Percentiles rank a stretch among this genome's conserved stretches.
Evolutionary conservation across 64 coral and sea anemone genomes (phyloP).

Genomic region (Montipora cactus): DNA sequence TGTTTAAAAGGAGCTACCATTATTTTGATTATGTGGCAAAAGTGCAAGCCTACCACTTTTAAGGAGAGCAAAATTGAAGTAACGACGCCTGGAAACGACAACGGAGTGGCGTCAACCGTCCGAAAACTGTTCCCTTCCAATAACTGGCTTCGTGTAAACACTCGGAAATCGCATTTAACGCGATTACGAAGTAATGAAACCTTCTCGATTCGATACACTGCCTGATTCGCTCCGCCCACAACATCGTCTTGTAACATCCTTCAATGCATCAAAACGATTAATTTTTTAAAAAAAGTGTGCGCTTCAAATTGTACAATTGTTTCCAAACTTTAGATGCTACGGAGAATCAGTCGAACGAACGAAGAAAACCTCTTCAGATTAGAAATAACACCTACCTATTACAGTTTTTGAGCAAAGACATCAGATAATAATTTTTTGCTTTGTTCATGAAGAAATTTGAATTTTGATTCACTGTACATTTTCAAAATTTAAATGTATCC

Average conservation of each 20-base stretch:
- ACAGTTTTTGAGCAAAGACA: neutral
- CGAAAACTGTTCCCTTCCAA: too few species aligned
- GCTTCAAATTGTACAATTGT: neutral
- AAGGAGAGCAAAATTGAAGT: too few species aligned
- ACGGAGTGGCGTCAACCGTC: too few species aligned
- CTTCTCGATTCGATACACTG: too few species aligned
- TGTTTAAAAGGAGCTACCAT: too few species aligned
- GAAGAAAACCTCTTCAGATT: neutral
- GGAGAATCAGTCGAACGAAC: neutral
- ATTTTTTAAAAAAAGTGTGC: neutral
- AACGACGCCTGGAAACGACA: too few species aligned
- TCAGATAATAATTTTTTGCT: neutral
- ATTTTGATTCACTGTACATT: neutral
- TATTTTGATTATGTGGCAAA: too few species aligned
- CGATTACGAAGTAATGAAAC: too few species aligned
- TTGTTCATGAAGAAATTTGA: neutral
- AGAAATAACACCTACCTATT: neutral
- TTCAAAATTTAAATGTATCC: neutral
- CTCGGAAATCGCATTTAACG: too few species aligned
- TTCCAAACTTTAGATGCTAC: neutral
- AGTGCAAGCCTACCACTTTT: too few species aligned
- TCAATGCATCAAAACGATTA: neutral
- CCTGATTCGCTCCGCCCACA: neutral
- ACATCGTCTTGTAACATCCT: neutral
- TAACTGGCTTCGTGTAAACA: too few species aligned